phyloP scores from a whole-genome alignment of 2,797 vertebrate genomes.

The Apogon talboti region DNA sequence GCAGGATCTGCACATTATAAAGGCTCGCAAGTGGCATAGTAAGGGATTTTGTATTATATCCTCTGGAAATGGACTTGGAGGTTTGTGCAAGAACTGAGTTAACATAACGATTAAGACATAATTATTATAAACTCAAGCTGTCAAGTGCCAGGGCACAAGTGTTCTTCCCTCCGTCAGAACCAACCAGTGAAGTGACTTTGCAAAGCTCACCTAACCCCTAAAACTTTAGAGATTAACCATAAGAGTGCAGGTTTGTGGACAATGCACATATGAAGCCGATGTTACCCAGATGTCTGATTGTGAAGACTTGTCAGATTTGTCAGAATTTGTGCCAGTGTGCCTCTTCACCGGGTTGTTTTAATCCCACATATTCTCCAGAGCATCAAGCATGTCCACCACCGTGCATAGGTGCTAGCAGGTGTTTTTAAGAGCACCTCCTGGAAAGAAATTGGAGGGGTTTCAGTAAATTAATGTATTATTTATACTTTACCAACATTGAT shows the following conservation, averaged over 20 bases:
- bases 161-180: background rate
- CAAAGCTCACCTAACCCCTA: background rate
- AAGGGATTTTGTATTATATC: slow-evolving; percentile 51
- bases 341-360: slow-evolving; percentile 8
- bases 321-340: slow-evolving; percentile 16
- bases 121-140: slow-evolving; percentile 41
- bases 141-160: background rate
- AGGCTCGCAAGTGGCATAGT: slow-evolving; percentile 58
- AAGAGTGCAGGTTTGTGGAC: slow-evolving; percentile 8
- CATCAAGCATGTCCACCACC: no score
- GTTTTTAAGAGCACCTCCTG: no score
- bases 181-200: background rate
- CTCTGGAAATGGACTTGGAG: slow-evolving; percentile 57
- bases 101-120: slow-evolving; percentile 49
- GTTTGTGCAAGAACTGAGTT: slow-evolving; percentile 39
- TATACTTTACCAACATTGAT: no score
- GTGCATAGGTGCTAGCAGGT: no score
- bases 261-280: background rate
- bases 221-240: background rate
- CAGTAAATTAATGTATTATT: no score
- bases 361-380: background rate
- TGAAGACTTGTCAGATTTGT: slow-evolving; percentile 5
- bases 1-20: slow-evolving; percentile 59
- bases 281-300: no score
- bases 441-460: no score